These are phyloP conservation scores for Drosophila kurseongensis DNA, from an alignment of 1,140 invertebrate species.

Conservation along the genomic window DNA sequence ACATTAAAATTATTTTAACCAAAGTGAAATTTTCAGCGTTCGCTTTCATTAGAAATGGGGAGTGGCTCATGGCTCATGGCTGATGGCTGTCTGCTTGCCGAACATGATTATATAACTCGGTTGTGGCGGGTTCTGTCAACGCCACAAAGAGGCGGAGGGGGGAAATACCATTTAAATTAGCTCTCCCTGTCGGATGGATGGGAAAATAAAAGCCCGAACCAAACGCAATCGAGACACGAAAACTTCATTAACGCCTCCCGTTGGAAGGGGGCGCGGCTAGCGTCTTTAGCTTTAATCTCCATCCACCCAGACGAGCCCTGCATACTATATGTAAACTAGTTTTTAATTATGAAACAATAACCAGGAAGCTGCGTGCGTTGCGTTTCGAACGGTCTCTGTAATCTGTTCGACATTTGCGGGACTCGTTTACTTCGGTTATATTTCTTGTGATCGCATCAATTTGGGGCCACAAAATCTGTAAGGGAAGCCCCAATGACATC, in stretches of 20 bases:
- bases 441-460: slow-evolving; percentile 39
- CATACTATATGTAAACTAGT: slow-evolving; percentile 59
- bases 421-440: slow-evolving; percentile 25
- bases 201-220: slow-evolving; percentile 12
- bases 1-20: slow-evolving; percentile 66
- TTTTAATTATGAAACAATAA: slow-evolving; percentile 78
- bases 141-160: slow-evolving; percentile 8
- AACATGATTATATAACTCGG: slow-evolving; percentile 54
- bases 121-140: slow-evolving; percentile 69
- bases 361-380: slow-evolving; percentile 57
- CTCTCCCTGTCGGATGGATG: background rate
- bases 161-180: slow-evolving; percentile 44
- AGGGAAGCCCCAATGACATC: slow-evolving; percentile 46
- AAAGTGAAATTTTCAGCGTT: slow-evolving; percentile 77
- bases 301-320: slow-evolving; percentile 43
- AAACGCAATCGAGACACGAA: slow-evolving; percentile 56
- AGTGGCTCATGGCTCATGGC: slow-evolving; percentile 3
- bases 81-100: slow-evolving; percentile 27
- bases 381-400: slow-evolving; percentile 14
- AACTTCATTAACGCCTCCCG: slow-evolving; percentile 63
- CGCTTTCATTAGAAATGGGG: slow-evolving; percentile 77
- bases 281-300: slow-evolving; percentile 23
- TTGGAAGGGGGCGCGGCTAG: slow-evolving; percentile 37
- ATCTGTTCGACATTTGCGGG: slow-evolving; percentile 28
- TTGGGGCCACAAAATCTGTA: slow-evolving; percentile 10